Conservation (phyloP, 1,140 invertebrate genomes). For the Branchinecta lynchi region DNA sequence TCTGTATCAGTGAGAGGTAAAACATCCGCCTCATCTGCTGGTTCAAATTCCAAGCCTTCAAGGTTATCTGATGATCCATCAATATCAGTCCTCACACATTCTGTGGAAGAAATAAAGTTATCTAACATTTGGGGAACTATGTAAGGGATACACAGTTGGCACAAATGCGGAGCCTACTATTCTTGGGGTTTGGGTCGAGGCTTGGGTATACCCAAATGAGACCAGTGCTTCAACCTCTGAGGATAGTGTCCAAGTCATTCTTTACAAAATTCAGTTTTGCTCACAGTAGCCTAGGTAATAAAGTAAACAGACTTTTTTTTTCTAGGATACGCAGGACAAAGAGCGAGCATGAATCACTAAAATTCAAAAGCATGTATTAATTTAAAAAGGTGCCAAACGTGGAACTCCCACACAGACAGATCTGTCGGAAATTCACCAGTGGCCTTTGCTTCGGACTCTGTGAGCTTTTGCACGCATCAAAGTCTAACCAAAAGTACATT, state of each 20-base stretch:
- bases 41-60: background rate
- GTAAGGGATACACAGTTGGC: background rate
- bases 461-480: no score
- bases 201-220: no score
- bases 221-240: background rate
- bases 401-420: no score
- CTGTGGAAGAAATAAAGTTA: background rate
- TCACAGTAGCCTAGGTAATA: background rate
- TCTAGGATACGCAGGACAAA: background rate
- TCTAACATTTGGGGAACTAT: background rate
- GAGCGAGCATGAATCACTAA: background rate
- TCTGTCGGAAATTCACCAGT: no score
- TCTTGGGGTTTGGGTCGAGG: no score
- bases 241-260: background rate
- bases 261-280: background rate
- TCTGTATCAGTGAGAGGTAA: background rate
- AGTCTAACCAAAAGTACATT: no score
- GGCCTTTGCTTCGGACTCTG: no score
- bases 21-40: background rate
- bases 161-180: no score
- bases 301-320: background rate
- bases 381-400: background rate
- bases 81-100: constrained; percentile 1
- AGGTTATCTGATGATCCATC: constrained; percentile 5
- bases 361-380: background rate